Evolutionary conservation across 2,797 vertebrate genomes (phyloP), one percentile per base, ranked within the genome.

Genomic region (Nyctalus aviator): DNA sequence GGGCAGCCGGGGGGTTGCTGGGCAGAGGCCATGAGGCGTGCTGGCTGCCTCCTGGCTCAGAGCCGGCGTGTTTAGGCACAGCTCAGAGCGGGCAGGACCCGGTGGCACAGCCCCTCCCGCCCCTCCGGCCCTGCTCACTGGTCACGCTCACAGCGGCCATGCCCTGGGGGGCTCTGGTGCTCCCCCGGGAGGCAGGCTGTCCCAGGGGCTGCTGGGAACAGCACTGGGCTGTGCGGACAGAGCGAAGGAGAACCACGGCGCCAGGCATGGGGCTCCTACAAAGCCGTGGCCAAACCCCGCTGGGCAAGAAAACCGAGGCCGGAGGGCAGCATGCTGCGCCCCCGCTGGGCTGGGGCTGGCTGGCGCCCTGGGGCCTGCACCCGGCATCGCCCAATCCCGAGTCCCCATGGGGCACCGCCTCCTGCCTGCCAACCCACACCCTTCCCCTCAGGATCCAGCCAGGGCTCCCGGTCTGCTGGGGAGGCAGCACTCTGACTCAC

Each of bases 401-500:
- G 2, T 44, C 71, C 17, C 25, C 2, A 4, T 35, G 64, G 78
- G 30, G 62, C 55, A 18, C 15, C 15, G 5, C 10, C 53, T 1
- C 68, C 68, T 27, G 35, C 8, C 4, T 23, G n/a, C n/a, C 57
- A 11, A 46, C 2, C 2, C 14, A 23, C 9, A 66, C 21, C 41
- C 87, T 59, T 35, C 25, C 68, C 57, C 84, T 85, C 4, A 44
- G 32, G 41, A 44, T 10, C 85, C 3, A 0, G 23, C 55, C n/a
- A 17, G 46, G 23, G 41, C n/a, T 57, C 46, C 78, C 46, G 17
- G 50, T 50, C 50, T 18, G 46, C 46, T 44, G 75, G 71, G 76
- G 76, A 94, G 75, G 53, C 35, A 30, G 48, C 59, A 83, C 62
- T 64, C 79, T 95, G 94, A 95, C 84, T 94, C 97, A 96, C 2